phyloP scores from a whole-genome alignment of 2,888 invertebrate species.

The Acrobeloides nanus region DNA sequence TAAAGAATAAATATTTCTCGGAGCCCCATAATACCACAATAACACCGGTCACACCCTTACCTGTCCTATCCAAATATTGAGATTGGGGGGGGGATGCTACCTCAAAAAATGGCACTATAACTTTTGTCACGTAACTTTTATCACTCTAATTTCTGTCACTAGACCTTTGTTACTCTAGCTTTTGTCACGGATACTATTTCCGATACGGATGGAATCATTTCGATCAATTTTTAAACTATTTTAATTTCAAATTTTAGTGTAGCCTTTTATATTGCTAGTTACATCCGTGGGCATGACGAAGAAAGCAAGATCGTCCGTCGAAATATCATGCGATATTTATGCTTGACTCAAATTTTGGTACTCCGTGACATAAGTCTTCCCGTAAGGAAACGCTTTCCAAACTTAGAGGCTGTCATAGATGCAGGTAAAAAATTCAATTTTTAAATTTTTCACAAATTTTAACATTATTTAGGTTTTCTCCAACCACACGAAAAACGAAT shows the following conservation, averaged over 20 bases:
- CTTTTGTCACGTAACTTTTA: no score
- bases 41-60: no score
- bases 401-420: slow-evolving; percentile 25
- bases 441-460: background rate
- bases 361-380: slow-evolving; percentile 24
- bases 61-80: no score
- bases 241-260: slow-evolving; percentile 22
- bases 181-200: no score
- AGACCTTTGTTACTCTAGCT: no score
- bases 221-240: no score
- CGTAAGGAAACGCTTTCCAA: slow-evolving; percentile 28
- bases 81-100: no score
- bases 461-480: slow-evolving; percentile 20
- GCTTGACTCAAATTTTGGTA: slow-evolving; percentile 42
- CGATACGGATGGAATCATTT: no score
- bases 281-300: slow-evolving; percentile 38
- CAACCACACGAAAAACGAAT: slow-evolving; percentile 27
- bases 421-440: slow-evolving; percentile 15
- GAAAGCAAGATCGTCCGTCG: slow-evolving; percentile 32
- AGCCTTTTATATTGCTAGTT: slow-evolving; percentile 33
- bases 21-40: no score
- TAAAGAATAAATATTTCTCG: no score
- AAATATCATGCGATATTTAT: slow-evolving; percentile 41
- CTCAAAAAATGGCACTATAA: no score
- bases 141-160: no score